Conservation (phyloP, 2,797 vertebrate genomes). For the Zalophus californianus region DNA sequence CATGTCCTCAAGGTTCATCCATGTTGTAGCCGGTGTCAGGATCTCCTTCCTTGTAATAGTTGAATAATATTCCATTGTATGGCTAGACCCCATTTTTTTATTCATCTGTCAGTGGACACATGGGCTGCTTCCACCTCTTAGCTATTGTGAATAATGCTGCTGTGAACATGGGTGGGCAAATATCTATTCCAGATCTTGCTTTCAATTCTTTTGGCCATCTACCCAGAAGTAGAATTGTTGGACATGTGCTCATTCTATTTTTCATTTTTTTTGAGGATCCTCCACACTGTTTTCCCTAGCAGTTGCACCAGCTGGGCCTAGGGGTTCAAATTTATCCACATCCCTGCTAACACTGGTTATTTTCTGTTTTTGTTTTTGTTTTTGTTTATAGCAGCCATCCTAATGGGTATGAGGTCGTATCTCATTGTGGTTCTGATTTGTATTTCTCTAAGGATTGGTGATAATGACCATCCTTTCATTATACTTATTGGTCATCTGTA, state of each 20-base stretch:
- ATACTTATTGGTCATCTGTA: accelerated
- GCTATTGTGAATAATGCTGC: background rate
- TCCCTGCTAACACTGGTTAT: background rate
- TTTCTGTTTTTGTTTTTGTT: background rate
- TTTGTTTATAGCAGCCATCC: background rate
- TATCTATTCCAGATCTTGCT: background rate
- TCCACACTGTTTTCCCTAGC: background rate
- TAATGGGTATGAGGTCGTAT: background rate
- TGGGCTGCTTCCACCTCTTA: background rate
- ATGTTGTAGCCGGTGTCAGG: accelerated
- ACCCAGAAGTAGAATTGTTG: background rate
- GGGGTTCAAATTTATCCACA: accelerated
- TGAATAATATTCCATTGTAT: accelerated
- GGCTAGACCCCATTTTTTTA: accelerated
- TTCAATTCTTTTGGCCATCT: accelerated
- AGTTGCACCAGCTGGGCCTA: background rate
- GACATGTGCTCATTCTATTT: too few relatives aligned
- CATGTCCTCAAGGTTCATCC: accelerated
- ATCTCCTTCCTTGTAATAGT: background rate
- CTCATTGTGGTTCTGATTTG: accelerated
- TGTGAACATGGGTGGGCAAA: background rate
- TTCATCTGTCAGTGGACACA: background rate
- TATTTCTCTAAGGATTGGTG: accelerated
- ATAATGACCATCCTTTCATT: background rate
- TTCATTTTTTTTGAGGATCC: background rate